Evolutionary conservation across 2,888 invertebrate species (phyloP).

Genomic region (Iselma pallidipennis): DNA sequence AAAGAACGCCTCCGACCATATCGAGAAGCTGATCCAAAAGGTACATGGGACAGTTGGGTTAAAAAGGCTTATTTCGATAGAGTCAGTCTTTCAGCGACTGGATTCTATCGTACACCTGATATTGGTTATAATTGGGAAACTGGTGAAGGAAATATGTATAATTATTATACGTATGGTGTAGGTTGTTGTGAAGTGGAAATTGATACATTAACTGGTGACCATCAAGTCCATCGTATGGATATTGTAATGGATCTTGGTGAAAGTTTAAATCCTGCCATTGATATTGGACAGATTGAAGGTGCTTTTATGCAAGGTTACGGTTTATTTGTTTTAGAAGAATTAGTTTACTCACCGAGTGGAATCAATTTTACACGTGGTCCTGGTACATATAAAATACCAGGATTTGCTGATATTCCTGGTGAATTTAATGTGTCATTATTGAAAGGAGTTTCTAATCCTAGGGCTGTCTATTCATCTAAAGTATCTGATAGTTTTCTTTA

Average conservation of each 20-base stretch:
- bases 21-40: conserved; percentile 74
- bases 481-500: conserved; percentile 59
- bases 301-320: conserved; percentile 95
- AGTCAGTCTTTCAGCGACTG: conserved; percentile 80
- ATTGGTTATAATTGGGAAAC: conserved; percentile 73
- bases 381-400: conserved; percentile 92
- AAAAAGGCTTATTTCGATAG: conserved; percentile 74
- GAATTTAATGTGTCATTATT: conserved; percentile 92
- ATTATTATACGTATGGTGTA: conserved; percentile 85
- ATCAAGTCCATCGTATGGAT: conserved; percentile 84
- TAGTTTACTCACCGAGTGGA: conserved; percentile 84
- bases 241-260: conserved; percentile 96
- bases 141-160: conserved; percentile 74
- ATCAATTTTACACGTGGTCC: conserved; percentile 84
- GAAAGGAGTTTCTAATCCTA: conserved; percentile 84
- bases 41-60: conserved; percentile 85
- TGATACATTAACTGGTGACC: conserved; percentile 93
- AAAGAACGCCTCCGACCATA: conserved; percentile 74
- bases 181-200: conserved; percentile 90
- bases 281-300: conserved; percentile 96
- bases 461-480: conserved; percentile 95
- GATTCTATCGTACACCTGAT: conserved; percentile 78
- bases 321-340: conserved; percentile 86
- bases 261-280: conserved; percentile 94
- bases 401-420: conserved; percentile 87